Evolutionary conservation across 2,888 invertebrate species (phyloP).

Genomic region (Lasioglossum villosulum): DNA sequence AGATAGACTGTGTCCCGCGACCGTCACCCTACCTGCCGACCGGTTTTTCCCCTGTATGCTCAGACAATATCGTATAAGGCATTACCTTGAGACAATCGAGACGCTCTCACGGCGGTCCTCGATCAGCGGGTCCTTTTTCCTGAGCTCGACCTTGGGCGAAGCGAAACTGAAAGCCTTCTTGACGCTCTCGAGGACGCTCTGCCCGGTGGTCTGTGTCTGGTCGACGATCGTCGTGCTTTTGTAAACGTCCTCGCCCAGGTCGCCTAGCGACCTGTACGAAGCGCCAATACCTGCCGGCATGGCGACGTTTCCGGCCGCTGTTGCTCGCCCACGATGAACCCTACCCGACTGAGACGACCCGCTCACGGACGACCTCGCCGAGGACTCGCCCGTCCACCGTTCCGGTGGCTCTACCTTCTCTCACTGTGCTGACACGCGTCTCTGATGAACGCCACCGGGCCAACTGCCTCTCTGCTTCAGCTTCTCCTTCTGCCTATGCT

Average conservation of each 20-base stretch:
- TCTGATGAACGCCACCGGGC: conserved; percentile 17
- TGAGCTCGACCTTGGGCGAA: conserved; percentile 83
- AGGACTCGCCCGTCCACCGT: conserved; percentile 48
- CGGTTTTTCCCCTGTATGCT: conserved; percentile 60
- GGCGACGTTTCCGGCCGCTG: conserved; percentile 73
- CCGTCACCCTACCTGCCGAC: conserved; percentile 64
- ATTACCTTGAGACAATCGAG: conserved; percentile 84
- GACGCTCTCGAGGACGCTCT: conserved; percentile 86
- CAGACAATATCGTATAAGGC: conserved; percentile 64
- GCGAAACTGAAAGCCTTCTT: conserved; percentile 87
- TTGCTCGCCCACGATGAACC: conserved; percentile 64
- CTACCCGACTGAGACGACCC: conserved; percentile 59
- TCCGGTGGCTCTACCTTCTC: conserved; percentile 44
- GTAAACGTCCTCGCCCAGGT: conserved; percentile 87
- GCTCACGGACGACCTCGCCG: conserved; percentile 47
- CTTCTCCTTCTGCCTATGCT: neutral
- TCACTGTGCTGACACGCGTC: conserved; percentile 19
- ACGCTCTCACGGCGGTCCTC: conserved; percentile 82
- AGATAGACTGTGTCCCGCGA: conserved; percentile 35
- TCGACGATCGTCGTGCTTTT: conserved; percentile 87
- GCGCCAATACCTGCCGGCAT: conserved; percentile 89
- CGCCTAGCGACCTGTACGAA: conserved; percentile 87
- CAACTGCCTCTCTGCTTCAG: neutral
- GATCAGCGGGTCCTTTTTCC: conserved; percentile 83
- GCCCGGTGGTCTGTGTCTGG: conserved; percentile 85